A percentile compares a stretch with the other conserved stretches of the same genome.
Conservation (phyloP, 2,888 invertebrate species). For the Limnephilus auricula region DNA sequence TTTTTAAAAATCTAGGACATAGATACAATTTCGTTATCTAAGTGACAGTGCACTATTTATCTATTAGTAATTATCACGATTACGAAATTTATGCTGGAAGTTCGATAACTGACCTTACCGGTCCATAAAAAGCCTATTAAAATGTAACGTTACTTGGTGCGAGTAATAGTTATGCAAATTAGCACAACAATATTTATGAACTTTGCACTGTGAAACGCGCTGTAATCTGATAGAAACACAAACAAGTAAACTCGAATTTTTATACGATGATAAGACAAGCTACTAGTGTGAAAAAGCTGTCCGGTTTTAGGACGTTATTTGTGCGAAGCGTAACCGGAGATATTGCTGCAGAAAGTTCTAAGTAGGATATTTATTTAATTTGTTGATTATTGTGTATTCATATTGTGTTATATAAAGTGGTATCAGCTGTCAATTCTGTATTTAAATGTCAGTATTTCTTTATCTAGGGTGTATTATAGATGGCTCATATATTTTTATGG, state of each 20-base stretch:
- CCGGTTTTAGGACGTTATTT: neutral
- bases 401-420: neutral
- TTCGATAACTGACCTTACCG: neutral
- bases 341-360: neutral
- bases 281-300: slow-evolving; percentile 11
- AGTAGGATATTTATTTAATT: slow-evolving; percentile 8
- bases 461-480: neutral
- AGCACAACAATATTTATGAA: neutral
- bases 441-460: neutral
- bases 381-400: neutral
- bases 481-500: neutral
- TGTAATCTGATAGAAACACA: neutral
- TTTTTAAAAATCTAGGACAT: neutral
- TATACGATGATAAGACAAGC: slow-evolving; percentile 21
- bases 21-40: neutral
- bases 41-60: neutral
- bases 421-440: neutral
- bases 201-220: neutral
- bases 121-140: neutral
- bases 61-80: no score
- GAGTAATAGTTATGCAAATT: neutral
- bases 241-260: neutral
- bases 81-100: neutral
- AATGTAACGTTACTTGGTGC: neutral
- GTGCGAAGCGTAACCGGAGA: neutral